Evolutionary conservation across 2,113 vertebrate species (phyloP).

Genomic region (Erpornis zantholeuca): DNA sequence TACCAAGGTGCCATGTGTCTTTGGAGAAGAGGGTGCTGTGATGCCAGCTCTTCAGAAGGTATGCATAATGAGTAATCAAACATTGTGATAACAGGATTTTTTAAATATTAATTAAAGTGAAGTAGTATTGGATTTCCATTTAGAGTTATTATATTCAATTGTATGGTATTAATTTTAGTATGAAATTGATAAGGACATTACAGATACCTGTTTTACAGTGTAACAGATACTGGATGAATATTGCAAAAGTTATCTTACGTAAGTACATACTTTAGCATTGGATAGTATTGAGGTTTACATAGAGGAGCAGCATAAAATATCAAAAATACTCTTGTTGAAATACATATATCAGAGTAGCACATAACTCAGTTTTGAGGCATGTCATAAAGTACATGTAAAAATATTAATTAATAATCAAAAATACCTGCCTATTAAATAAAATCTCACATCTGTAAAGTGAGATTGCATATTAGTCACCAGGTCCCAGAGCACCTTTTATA

Average conservation of each 20-base stretch:
- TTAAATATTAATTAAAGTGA: background rate
- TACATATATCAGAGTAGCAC: accelerated
- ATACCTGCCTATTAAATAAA: background rate
- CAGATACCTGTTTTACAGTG: background rate
- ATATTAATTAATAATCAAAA: background rate
- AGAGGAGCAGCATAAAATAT: background rate
- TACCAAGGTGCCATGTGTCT: constrained; percentile 80
- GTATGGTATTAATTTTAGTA: background rate
- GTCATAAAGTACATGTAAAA: background rate
- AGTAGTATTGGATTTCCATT: background rate
- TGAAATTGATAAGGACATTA: background rate
- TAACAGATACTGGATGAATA: background rate
- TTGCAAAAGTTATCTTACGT: background rate
- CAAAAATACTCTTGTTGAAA: background rate
- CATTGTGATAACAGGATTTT: background rate
- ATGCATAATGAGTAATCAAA: background rate
- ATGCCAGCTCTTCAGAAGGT: constrained; percentile 84
- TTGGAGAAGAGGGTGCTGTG: constrained; percentile 87
- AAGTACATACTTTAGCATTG: background rate
- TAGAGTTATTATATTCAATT: background rate
- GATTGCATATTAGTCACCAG: background rate
- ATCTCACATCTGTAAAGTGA: background rate
- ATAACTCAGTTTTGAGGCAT: background rate
- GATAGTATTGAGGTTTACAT: background rate
- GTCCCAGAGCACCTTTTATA: background rate